phyloP scores from a whole-genome alignment of 2,113 vertebrate species.

The Aphyosemion australe region DNA sequence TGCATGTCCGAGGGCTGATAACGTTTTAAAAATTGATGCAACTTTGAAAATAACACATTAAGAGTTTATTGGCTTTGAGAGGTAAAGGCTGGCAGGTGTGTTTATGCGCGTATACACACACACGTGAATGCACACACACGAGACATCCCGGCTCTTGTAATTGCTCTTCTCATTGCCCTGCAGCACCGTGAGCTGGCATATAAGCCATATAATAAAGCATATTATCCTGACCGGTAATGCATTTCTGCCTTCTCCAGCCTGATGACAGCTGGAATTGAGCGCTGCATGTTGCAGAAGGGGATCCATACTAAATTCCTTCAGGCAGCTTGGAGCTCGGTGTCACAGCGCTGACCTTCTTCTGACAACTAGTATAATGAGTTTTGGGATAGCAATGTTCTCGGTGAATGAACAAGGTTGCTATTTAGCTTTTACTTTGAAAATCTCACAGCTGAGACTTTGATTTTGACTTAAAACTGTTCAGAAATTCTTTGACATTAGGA shows the following conservation, averaged over 20 bases:
- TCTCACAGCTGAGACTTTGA: constrained; percentile 15
- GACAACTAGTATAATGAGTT: constrained; percentile 76
- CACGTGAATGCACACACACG: constrained; percentile 15
- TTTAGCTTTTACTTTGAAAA: constrained; percentile 50
- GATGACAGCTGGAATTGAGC: constrained; percentile 79
- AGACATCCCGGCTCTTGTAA: constrained; percentile 70
- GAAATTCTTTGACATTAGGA: constrained; percentile 4
- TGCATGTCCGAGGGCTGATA: constrained; percentile 66
- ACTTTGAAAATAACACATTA: constrained; percentile 73
- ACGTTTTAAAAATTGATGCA: constrained; percentile 76
- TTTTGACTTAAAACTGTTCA: constrained; percentile 10
- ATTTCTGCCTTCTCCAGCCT: constrained; percentile 75
- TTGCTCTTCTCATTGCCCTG: constrained; percentile 77
- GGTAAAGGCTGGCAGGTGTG: constrained; percentile 69
- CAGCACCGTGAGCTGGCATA: constrained; percentile 71
- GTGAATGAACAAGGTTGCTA: constrained; percentile 55
- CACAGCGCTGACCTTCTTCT: constrained; percentile 72
- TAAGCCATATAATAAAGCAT: constrained; percentile 76
- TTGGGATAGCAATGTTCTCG: constrained; percentile 62
- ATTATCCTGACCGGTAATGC: constrained; percentile 77
- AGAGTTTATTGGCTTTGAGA: constrained; percentile 67
- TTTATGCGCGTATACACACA: constrained; percentile 11
- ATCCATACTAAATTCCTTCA: constrained; percentile 73
- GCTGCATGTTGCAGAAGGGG: constrained; percentile 61
- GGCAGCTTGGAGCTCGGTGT: constrained; percentile 63